These are phyloP conservation scores for Rhombomys opimus DNA, from an alignment of 2,113 vertebrate genomes.

Conservation along the genomic window DNA sequence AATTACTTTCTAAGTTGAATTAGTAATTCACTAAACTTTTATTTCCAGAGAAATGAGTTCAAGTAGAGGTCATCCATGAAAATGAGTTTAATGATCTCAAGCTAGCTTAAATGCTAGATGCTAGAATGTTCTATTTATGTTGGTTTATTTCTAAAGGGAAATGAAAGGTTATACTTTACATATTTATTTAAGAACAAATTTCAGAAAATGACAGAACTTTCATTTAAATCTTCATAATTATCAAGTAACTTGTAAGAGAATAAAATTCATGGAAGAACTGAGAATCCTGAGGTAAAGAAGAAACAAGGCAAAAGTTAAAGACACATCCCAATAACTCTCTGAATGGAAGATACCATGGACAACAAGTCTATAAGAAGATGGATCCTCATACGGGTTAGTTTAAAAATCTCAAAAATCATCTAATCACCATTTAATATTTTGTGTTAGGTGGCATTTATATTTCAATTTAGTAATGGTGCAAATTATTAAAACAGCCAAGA, in stretches of 20 bases:
- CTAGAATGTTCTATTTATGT: constrained; percentile 64
- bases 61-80: constrained; percentile 78
- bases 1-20: constrained; percentile 83
- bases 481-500: background rate
- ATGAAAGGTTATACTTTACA: background rate
- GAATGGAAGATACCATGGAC: background rate
- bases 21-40: constrained; percentile 81
- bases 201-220: constrained; percentile 44
- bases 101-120: constrained; percentile 46
- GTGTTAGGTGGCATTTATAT: background rate
- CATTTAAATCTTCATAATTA: background rate
- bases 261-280: background rate
- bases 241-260: background rate
- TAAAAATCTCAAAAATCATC: constrained; percentile 1
- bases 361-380: background rate
- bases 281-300: background rate
- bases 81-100: constrained; percentile 77
- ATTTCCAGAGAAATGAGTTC: constrained; percentile 82
- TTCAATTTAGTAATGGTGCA: background rate
- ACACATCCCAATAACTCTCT: background rate
- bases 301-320: background rate
- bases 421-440: background rate
- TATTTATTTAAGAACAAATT: constrained; percentile 52
- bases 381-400: background rate
- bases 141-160: constrained; percentile 71